These are phyloP conservation scores for Synanthedon myopaeformis DNA, from an alignment of 2,888 invertebrate species.

Conservation along the genomic window DNA sequence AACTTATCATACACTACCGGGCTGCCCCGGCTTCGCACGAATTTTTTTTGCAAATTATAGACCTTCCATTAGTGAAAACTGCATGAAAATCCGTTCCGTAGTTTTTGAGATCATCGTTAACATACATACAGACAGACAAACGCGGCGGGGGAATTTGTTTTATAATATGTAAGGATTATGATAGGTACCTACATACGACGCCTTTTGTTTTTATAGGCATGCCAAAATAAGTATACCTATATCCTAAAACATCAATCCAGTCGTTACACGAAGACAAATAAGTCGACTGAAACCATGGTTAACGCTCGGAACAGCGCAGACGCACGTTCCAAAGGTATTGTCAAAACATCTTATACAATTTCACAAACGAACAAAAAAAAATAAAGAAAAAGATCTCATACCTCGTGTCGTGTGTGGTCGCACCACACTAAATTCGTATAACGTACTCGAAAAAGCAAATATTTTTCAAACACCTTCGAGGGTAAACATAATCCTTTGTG, in stretches of 20 bases:
- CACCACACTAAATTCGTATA: constrained; percentile 41
- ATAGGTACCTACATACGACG: no score
- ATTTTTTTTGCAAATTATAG: no score
- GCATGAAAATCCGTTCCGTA: no score
- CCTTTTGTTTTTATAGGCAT: no score
- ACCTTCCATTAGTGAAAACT: no score
- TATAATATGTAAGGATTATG: no score
- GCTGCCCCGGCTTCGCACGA: no score
- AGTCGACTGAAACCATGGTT: constrained; percentile 43
- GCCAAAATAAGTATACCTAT: no score
- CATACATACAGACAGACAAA: no score
- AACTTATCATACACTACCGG: no score
- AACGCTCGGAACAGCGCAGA: constrained; percentile 50
- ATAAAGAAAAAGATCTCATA: constrained; percentile 17
- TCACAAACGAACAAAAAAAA: constrained; percentile 34
- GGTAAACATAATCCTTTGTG: constrained; percentile 53
- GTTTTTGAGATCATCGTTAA: no score
- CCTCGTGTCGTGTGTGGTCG: constrained; percentile 45
- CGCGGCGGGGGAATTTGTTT: no score
- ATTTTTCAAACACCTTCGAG: constrained; percentile 64
- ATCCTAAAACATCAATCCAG: constrained; percentile 3
- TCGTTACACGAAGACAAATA: constrained; percentile 36
- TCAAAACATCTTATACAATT: constrained; percentile 67
- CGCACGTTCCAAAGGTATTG: constrained; percentile 61
- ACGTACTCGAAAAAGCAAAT: constrained; percentile 63